These are phyloP conservation scores for Dendrocincla fuliginosa DNA, from an alignment of 2,797 vertebrate species.

Conservation along the genomic window DNA sequence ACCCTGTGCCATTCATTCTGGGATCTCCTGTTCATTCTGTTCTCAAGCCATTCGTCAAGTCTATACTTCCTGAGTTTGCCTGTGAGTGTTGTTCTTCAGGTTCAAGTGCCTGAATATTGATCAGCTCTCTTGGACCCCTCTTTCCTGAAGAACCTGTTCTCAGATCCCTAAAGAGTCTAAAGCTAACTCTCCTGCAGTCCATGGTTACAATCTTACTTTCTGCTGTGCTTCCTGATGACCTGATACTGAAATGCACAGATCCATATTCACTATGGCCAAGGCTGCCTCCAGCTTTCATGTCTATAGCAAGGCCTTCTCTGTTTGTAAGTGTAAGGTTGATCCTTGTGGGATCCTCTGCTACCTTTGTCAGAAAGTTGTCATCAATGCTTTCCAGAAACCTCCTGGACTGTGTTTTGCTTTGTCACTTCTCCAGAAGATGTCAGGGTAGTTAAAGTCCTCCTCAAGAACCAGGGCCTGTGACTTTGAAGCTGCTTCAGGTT, in stretches of 20 bases:
- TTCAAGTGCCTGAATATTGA: background rate
- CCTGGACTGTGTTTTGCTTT: background rate
- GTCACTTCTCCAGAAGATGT: background rate
- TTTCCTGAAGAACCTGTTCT: background rate
- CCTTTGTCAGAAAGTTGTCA: background rate
- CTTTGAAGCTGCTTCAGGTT: background rate
- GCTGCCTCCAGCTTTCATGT: background rate
- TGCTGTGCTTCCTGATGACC: background rate
- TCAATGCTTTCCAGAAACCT: background rate
- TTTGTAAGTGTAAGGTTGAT: background rate
- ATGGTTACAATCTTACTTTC: background rate
- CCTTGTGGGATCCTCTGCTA: fast-evolving
- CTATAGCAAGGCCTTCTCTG: background rate
- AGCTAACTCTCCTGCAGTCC: background rate
- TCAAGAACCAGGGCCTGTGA: background rate
- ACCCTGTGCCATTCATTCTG: background rate
- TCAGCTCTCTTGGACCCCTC: background rate
- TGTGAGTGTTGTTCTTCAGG: background rate
- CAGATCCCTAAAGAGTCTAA: background rate
- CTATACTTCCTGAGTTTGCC: background rate
- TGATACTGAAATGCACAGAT: background rate
- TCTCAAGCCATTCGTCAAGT: background rate
- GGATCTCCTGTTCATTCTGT: background rate
- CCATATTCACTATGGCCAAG: background rate
- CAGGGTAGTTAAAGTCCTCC: background rate